Base-by-base conservation (phyloP, 2,113 vertebrate genomes). In the Semnopithecus entellus region DNA sequence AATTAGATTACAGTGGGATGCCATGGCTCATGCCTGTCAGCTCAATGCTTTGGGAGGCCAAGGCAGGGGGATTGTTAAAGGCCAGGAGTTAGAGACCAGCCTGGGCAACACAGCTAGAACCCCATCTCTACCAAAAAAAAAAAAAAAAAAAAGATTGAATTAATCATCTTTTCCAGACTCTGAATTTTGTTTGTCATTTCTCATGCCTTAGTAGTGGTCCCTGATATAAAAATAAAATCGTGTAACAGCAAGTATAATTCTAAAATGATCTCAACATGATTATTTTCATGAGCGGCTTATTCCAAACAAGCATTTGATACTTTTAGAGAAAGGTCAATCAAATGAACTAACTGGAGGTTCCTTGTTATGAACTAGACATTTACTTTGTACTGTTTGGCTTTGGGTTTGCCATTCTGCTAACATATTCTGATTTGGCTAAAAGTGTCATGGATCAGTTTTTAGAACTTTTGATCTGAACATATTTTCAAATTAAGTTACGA, bases 401-500 rank as follows among this genome's bases (percentile, higher is more conserved):
- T 92, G 80, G 6, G 16, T 82, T 48, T 52, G 13, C 38, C 14
- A 16, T 72, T 8, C 20, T 66, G 50, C 40, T 86, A 25, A 66
- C 5, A 40, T 93, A 78, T 59, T 94, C 48, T 70, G 57, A 88
- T 61, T 86, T 94, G 80, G 48, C 68, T 82, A 64, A 90, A 38
- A 85, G 38, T 86, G 95, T 66, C 4, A 52, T 7, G 82, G 12
- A 4, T 82, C 82, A 93, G 22, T 22, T 70, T 96, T 95, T 85
- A 85, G 78, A 95, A 91, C 64, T 84, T 93, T 30, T 30, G 23
- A 70, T 88, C 13, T 84, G 45, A 92, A 81, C 5, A 16, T 83
- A 80, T 90, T 96, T 94, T 96, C 32, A 96, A 72, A 70, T 93
- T 94, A 93, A 92, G 45, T 70, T n/a, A 94, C 75, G 43, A 78